Base-by-base conservation (phyloP, 92 coral and sea anemone genomes). In the Epizoanthus rinbou region DNA sequence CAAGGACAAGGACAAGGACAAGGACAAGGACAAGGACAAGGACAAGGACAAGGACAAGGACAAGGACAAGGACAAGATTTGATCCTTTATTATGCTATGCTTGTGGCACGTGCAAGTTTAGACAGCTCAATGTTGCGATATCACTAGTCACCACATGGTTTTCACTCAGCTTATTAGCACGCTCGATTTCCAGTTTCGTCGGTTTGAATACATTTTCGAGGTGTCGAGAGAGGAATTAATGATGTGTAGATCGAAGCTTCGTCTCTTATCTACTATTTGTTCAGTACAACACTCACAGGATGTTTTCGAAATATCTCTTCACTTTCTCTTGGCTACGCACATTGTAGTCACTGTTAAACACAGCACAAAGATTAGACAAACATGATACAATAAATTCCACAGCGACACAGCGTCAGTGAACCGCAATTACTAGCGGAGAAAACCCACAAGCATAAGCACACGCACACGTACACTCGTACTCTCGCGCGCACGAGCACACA, bases 81-180 rank as follows among this genome's bases (percentile, higher is more conserved):
- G 22, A 73, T 45, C 1, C 3, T 69, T 6, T 1, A 52, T 25
- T 0, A 19, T 13, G 14, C 19, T 66, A 9, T 24, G 4, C 18
- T 50, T 3, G 64, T 54, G 72, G 28, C 82, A 78, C 82, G 71
- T 41, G 71, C 56, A 54, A 60, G 23, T 28, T n/a, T 14, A 14
- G 8, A 1, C 7, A 11, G 54, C 50, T 18, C 47, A 6, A 57
- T 21, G 60, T 41, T 9, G 69, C 31, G 57, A 78, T 78, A 78
- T 78, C 82, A 50, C 71, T 31, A 60, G 37, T 62, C 65, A 17
- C 82, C 82, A 78, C 43, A 78, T 78, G 71, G 71, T 60, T 60
- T 75, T 78, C 82, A 78, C 24, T 37, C 69, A 78, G 70, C 82
- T 78, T 78, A 78, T 78, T 78, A 78, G 82, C 82, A 62, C 59